Evolutionary conservation across 2,113 vertebrate genomes (phyloP), one percentile per base, ranked within the genome.

Genomic region (Aramus guarauna): DNA sequence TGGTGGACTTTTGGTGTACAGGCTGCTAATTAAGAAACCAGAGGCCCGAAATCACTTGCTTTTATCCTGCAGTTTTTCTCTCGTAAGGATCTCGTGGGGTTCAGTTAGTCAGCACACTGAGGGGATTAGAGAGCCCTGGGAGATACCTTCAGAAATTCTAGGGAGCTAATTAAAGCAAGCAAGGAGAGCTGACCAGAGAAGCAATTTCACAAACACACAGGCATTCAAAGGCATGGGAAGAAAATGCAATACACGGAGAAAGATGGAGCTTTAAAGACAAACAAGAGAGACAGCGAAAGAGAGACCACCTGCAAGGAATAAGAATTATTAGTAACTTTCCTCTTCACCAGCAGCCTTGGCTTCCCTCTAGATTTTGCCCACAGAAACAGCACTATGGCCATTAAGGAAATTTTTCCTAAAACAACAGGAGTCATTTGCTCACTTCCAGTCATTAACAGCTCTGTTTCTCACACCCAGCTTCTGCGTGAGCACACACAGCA

Each of bases 41-140:
- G 71, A 86, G 81, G 67, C 23, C 91, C 86, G 79, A 77, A 90
- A 94, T 91, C 7, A 34, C 58, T 80, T 47, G 30, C 67, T 92
- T 95, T 96, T 83, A 91, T 91, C 45, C 86, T 58, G 67, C 71
- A 52, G 48, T 50, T 89, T 95, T 96, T 94, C 83, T 86, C 79
- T 41, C 41, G 58, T 55, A 50, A 62, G 55, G 83, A 76, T 94
- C 75, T 95, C 95, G 83, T 47, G 88, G 55, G 92, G 79, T 77
- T 34, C 0, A 3, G 79, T 83, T 88, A 71, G 72, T 86, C 83
- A 77, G 92, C 83, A 92, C 68, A 52, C 45, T 43, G 71, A 91
- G 71, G 88, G 83, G 86, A 86, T 91, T 71, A 63, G 85, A 77
- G 63, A 92, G 83, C 76, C 72, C 55, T 36, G 75, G 79, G 88